Evolutionary conservation across 2,888 invertebrate genomes (phyloP).

Genomic region (Pterobdella sp.): DNA sequence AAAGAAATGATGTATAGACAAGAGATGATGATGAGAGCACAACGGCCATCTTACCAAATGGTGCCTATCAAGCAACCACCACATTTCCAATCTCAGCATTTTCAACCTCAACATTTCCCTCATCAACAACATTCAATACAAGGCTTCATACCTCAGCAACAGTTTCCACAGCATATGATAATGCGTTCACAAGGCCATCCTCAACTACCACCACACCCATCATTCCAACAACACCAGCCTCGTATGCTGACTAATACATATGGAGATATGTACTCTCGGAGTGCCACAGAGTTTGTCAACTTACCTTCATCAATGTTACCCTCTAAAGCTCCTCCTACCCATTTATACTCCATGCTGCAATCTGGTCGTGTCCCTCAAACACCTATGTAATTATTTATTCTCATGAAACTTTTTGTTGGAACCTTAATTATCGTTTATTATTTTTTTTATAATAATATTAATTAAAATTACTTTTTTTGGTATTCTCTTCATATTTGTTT

Average conservation of each 20-base stretch:
- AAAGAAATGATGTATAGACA: neutral
- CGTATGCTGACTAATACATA: neutral
- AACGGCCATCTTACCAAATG: neutral
- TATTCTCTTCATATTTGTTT: too few relatives aligned
- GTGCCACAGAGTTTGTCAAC: slow-evolving; percentile 12
- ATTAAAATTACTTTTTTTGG: too few relatives aligned
- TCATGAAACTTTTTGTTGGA: too few relatives aligned
- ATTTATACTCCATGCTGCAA: slow-evolving; percentile 3
- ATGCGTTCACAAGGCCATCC: neutral
- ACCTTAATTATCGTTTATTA: too few relatives aligned
- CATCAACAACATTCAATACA: neutral
- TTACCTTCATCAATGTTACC: neutral
- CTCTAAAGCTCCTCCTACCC: neutral
- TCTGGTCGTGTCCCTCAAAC: neutral
- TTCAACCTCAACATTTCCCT: neutral
- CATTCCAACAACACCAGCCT: neutral
- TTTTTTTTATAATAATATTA: too few relatives aligned
- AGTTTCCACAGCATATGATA: neutral
- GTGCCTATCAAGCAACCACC: neutral
- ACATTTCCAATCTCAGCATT: neutral
- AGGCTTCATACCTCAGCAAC: neutral
- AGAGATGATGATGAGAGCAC: neutral
- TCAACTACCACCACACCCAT: neutral
- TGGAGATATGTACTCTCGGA: neutral
- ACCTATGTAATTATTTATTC: neutral